Evolutionary conservation across 2,888 invertebrate species (phyloP).

Genomic region (Drosophila lacicola): DNA sequence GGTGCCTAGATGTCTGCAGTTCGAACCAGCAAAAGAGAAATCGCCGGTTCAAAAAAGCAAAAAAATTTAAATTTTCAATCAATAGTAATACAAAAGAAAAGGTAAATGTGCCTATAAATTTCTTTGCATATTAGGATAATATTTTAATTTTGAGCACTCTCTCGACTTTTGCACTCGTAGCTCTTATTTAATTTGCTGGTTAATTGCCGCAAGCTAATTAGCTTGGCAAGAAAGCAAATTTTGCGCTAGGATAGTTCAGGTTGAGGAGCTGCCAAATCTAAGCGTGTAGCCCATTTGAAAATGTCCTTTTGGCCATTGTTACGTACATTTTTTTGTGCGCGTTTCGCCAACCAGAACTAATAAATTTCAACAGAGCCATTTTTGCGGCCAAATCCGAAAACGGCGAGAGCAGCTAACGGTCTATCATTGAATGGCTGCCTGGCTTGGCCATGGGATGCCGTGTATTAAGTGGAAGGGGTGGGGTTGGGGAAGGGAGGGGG

Average conservation of each 20-base stretch:
- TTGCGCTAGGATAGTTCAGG: constrained; percentile 36
- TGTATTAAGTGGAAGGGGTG: neutral
- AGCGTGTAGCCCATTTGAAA: constrained; percentile 14
- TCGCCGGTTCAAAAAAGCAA: no score
- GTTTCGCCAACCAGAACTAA: constrained; percentile 54
- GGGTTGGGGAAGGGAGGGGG: no score
- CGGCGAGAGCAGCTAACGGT: constrained; percentile 29
- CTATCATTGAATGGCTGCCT: constrained; percentile 54
- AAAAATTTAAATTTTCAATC: no score
- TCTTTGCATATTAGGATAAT: no score
- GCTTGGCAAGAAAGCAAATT: constrained; percentile 22
- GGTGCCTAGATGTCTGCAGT: no score
- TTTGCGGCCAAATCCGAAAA: constrained; percentile 26
- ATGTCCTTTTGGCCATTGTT: constrained; percentile 39
- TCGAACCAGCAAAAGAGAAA: no score
- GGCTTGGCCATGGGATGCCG: neutral
- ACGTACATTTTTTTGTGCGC: constrained; percentile 40
- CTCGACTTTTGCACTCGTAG: neutral
- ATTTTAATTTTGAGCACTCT: neutral
- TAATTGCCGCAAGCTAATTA: constrained; percentile 35
- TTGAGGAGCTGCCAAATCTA: constrained; percentile 31
- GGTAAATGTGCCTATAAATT: no score
- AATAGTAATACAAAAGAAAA: no score
- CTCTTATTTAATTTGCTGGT: neutral
- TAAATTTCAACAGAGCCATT: constrained; percentile 66